Evolutionary conservation across 2,797 vertebrate genomes (phyloP).

Genomic region (Mormyrus hasselquistii): DNA sequence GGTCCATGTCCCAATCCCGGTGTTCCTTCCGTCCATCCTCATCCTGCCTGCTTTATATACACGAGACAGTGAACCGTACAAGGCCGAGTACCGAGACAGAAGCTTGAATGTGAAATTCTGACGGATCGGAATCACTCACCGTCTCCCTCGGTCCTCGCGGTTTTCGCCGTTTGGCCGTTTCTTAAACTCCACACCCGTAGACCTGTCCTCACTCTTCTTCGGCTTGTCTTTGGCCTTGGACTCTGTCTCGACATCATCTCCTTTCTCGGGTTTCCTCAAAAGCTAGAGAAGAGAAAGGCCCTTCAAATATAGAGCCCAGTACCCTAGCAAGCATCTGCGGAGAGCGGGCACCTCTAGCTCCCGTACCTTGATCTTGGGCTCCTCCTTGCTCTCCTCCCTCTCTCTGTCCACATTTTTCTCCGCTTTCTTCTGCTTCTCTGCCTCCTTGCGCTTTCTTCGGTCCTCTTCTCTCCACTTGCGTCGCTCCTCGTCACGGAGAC

Average conservation of each 20-base stretch:
- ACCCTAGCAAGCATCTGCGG: neutral
- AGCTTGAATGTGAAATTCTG: neutral
- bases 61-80: neutral
- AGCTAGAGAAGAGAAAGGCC: slow-evolving; percentile 67
- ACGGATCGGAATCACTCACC: slow-evolving; percentile 53
- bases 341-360: neutral
- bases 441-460: slow-evolving; percentile 87
- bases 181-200: slow-evolving; percentile 55
- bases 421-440: slow-evolving; percentile 84
- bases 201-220: slow-evolving; percentile 82
- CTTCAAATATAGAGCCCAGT: neutral
- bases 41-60: slow-evolving; percentile 61
- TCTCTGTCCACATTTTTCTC: slow-evolving; percentile 79
- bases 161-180: slow-evolving; percentile 76
- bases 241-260: slow-evolving; percentile 77
- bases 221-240: slow-evolving; percentile 76
- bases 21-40: slow-evolving; percentile 82
- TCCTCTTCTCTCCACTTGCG: slow-evolving; percentile 98
- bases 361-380: slow-evolving; percentile 93
- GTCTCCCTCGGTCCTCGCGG: slow-evolving; percentile 82
- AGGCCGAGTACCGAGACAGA: neutral
- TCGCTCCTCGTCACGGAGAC: slow-evolving; percentile 88
- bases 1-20: slow-evolving; percentile 78
- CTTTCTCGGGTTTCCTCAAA: slow-evolving; percentile 87
- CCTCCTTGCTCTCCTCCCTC: slow-evolving; percentile 83